These are phyloP conservation scores for Hippocampus zosterae DNA, from an alignment of 2,113 vertebrate species.

Conservation along the genomic window DNA sequence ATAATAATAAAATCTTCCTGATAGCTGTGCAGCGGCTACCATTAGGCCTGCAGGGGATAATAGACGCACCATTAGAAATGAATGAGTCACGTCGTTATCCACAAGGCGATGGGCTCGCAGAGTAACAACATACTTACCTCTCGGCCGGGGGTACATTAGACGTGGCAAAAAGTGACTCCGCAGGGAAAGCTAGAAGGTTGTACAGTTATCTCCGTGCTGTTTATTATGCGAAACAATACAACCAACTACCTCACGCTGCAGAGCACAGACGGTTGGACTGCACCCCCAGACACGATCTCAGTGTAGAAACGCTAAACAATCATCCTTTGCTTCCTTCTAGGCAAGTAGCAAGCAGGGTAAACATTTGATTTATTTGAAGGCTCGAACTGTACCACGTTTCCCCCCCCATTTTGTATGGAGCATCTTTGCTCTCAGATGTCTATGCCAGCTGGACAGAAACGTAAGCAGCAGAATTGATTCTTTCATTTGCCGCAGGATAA, in stretches of 20 bases:
- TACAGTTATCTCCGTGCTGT: constrained; percentile 80
- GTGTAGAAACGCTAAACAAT: neutral
- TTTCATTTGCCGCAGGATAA: neutral
- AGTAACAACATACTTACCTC: constrained; percentile 62
- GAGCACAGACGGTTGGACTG: constrained; percentile 65
- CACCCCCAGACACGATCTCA: constrained; percentile 44
- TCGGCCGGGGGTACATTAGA: constrained; percentile 45
- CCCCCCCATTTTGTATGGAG: neutral
- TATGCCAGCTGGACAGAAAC: neutral
- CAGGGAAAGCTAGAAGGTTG: constrained; percentile 82
- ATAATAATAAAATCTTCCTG: constrained; percentile 25
- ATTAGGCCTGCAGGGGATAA: constrained; percentile 30
- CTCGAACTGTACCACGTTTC: neutral
- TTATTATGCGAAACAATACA: constrained; percentile 83
- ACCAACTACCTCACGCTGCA: constrained; percentile 82
- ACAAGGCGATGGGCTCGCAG: constrained; percentile 21
- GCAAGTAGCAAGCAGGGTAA: neutral
- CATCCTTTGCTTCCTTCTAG: neutral
- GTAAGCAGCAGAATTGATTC: neutral
- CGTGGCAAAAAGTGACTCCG: constrained; percentile 71
- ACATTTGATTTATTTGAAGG: constrained; percentile 12
- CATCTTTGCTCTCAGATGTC: neutral
- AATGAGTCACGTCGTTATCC: constrained; percentile 40
- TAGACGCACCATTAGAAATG: constrained; percentile 19
- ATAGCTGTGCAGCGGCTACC: neutral